Conservation (phyloP, 2,797 vertebrate species). For the Chaetophractus vellerosus region DNA sequence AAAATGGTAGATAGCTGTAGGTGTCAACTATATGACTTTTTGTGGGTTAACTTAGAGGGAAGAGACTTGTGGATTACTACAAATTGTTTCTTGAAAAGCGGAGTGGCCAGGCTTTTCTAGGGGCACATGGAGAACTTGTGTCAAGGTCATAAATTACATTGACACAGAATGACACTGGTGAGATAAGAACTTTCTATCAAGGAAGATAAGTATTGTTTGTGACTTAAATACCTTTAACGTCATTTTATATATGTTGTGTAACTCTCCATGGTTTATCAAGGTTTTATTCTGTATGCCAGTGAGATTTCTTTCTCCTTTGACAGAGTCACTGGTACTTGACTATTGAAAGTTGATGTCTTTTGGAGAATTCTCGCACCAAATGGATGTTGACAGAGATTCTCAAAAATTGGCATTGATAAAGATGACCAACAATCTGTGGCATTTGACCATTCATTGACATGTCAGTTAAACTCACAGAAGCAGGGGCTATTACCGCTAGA, state of each 20-base stretch:
- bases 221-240: slow-evolving; percentile 12
- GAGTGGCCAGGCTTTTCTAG: not conserved
- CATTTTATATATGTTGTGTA: slow-evolving; percentile 11
- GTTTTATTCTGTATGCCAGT: slow-evolving; percentile 1
- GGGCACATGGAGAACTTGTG: not conserved
- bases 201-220: not conserved
- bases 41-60: not conserved
- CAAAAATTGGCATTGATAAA: not conserved
- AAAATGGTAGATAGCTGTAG: not conserved
- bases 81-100: not conserved
- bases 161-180: not conserved
- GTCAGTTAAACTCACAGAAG: not conserved
- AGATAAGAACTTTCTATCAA: not conserved
- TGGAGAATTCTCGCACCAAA: slow-evolving; percentile 27
- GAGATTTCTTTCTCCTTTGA: slow-evolving; percentile 46
- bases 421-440: not conserved
- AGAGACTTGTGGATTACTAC: not conserved
- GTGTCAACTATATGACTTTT: not conserved
- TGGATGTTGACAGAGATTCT: not conserved
- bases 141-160: not conserved
- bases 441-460: slow-evolving; percentile 24
- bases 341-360: slow-evolving; percentile 37
- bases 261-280: slow-evolving; percentile 20
- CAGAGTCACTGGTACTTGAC: slow-evolving; percentile 14
- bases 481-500: not conserved